Evolutionary conservation across 2,888 invertebrate species (phyloP).

Genomic region (Mellilla xanthometata): DNA sequence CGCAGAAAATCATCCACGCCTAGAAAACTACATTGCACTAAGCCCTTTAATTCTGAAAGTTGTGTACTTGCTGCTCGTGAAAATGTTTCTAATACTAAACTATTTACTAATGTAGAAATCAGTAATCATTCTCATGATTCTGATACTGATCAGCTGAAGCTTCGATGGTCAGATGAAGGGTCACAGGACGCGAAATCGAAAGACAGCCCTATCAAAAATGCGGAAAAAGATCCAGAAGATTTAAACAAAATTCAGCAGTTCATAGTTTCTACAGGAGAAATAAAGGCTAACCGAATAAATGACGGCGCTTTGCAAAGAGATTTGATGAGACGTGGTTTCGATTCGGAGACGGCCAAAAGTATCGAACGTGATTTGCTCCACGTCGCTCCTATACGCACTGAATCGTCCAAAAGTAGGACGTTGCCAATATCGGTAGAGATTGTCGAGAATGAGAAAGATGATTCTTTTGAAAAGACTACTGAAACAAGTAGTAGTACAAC

Average conservation of each 20-base stretch:
- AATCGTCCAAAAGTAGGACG: slow-evolving; percentile 18
- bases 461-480: slow-evolving; percentile 32
- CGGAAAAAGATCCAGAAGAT: slow-evolving; percentile 56
- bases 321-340: slow-evolving; percentile 70
- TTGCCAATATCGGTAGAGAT: slow-evolving; percentile 22
- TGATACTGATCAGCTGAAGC: slow-evolving; percentile 57
- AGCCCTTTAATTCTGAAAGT: slow-evolving; percentile 59
- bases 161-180: slow-evolving; percentile 70
- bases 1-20: slow-evolving; percentile 77
- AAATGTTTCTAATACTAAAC: slow-evolving; percentile 30
- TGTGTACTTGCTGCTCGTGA: slow-evolving; percentile 54
- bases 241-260: slow-evolving; percentile 68
- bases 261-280: slow-evolving; percentile 47
- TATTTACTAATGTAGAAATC: slow-evolving; percentile 30
- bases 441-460: slow-evolving; percentile 29
- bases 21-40: slow-evolving; percentile 67
- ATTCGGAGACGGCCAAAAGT: slow-evolving; percentile 69
- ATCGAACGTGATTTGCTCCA: slow-evolving; percentile 72
- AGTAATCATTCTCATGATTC: slow-evolving; percentile 47
- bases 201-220: slow-evolving; percentile 25
- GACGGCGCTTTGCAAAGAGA: slow-evolving; percentile 56
- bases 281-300: slow-evolving; percentile 20
- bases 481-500: slow-evolving; percentile 33
- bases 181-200: slow-evolving; percentile 58
- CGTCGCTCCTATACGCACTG: slow-evolving; percentile 39